Percentiles rank a stretch among this genome's conserved stretches.
Conservation (phyloP, 2,888 invertebrate genomes). For the Leptarthrus brevirostris region DNA sequence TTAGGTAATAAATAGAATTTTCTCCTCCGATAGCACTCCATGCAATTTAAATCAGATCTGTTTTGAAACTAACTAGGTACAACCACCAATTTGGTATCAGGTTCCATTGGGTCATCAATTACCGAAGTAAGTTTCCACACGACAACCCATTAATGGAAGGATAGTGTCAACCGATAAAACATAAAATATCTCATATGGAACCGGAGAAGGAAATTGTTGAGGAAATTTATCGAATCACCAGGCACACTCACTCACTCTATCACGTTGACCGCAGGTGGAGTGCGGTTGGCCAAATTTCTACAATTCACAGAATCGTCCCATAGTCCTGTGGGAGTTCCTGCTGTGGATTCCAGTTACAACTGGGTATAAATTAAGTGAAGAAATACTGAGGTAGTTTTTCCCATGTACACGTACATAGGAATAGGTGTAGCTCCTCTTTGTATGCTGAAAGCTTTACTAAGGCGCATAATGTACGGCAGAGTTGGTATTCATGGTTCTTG, state of each 20-base stretch:
- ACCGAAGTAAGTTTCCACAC: conserved; percentile 52
- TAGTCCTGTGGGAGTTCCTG: conserved; percentile 23
- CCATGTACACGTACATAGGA: neutral
- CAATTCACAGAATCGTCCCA: conserved; percentile 47
- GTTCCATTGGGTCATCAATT: conserved; percentile 54
- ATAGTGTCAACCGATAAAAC: conserved; percentile 54
- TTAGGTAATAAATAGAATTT: conserved; percentile 17
- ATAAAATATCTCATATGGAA: conserved; percentile 53
- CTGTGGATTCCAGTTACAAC: conserved; percentile 50
- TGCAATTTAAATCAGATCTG: conserved; percentile 41
- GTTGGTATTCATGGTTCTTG: conserved; percentile 43
- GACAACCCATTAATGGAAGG: conserved; percentile 54
- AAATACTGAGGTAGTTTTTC: conserved; percentile 41
- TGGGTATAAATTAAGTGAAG: conserved; percentile 48
- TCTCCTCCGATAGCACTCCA: neutral
- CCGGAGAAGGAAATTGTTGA: conserved; percentile 54
- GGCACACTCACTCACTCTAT: conserved; percentile 47
- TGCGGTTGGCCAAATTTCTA: conserved; percentile 51
- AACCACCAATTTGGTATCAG: conserved; percentile 51
- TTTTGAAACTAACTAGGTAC: conserved; percentile 30
- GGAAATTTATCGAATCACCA: conserved; percentile 53
- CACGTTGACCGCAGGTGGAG: conserved; percentile 44
- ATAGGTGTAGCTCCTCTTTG: neutral
- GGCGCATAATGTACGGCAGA: conserved; percentile 18
- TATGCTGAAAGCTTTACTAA: conserved; percentile 13